Evolutionary conservation across 2,888 invertebrate species (phyloP), one percentile per base, ranked within the genome.

Genomic region (Vesta saturnalis): DNA sequence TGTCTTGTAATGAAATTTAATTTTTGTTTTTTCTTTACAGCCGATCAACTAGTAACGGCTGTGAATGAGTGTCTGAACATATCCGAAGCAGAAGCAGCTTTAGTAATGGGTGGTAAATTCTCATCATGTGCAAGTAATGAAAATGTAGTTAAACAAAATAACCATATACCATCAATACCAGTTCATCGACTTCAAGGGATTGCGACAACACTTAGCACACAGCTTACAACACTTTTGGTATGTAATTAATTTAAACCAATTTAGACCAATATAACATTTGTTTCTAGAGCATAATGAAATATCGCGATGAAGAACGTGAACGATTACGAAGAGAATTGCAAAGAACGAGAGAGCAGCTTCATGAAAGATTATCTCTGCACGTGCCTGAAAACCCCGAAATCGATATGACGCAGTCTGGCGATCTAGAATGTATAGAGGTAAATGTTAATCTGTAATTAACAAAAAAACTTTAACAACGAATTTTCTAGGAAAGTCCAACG

Each of bases 251-350:
- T 93, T 90, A 49, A 18, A 8, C 3, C 22, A 19, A 19, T 23
- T 30, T 6, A 21, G 1, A 43, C 19, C 2, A 18, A 4, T 3
- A 6, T 12, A 6, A 21, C 35, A 64, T 64, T 70, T 69, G 54
- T 60, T 79, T 82, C 4, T 78, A 94, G 93, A 90, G 89, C 83
- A 88, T 92, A 78, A 88, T 93, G 69, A 91, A 90, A 82, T 89
- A 91, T 77, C 87, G 90, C 76, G 93, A 93, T 81, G 91, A 92
- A 78, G 94, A 94, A 81, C 86, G 91, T 65, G 92, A 92, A 78
- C 87, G 89, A 76, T 84, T 93, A 77, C 87, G 93, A 43, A 89
- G 89, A 74, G 93, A 94, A 81, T 84, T 93, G 77, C 89, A 91
- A 77, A 88, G 89, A 79, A 88, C 90, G 72, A 87, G 92, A 76